Conservation (phyloP, 2,888 invertebrate species). For the Polylopha cassiicola region DNA sequence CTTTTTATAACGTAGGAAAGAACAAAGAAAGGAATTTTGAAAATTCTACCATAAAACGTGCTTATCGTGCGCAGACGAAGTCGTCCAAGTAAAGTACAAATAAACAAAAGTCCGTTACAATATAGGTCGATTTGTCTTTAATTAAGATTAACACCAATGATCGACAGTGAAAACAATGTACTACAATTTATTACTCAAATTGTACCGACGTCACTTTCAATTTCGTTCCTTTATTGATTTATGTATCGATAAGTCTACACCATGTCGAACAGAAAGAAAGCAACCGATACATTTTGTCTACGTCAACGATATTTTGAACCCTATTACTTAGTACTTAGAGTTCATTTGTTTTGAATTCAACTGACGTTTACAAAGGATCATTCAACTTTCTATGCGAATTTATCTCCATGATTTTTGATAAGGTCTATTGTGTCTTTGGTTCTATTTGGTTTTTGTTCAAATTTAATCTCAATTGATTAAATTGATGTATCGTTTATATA, state of each 20-base stretch:
- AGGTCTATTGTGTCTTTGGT: slow-evolving; percentile 25
- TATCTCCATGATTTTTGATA: slow-evolving; percentile 22
- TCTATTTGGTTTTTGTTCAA: too few relatives aligned
- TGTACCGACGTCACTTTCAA: slow-evolving; percentile 49
- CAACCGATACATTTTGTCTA: slow-evolving; percentile 23
- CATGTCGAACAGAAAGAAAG: slow-evolving; percentile 44
- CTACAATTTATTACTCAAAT: slow-evolving; percentile 19
- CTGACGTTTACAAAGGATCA: slow-evolving; percentile 30
- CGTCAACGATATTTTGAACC: slow-evolving; percentile 4
- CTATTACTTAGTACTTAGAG: slow-evolving; percentile 11
- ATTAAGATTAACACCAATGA: too few relatives aligned
- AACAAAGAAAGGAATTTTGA: too few relatives aligned
- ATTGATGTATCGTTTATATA: too few relatives aligned
- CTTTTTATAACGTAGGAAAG: too few relatives aligned
- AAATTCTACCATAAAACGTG: too few relatives aligned
- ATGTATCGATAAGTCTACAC: slow-evolving; percentile 46
- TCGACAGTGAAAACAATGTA: slow-evolving; percentile 15
- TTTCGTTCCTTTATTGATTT: slow-evolving; percentile 64
- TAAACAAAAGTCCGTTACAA: too few relatives aligned
- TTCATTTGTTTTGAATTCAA: slow-evolving; percentile 15
- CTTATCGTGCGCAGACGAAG: too few relatives aligned
- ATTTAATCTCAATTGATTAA: too few relatives aligned
- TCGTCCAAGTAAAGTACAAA: too few relatives aligned
- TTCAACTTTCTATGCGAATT: slow-evolving; percentile 41
- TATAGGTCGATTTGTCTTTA: too few relatives aligned